Base-by-base conservation (phyloP, 2,888 invertebrate species). In the Drosophila rubida region DNA sequence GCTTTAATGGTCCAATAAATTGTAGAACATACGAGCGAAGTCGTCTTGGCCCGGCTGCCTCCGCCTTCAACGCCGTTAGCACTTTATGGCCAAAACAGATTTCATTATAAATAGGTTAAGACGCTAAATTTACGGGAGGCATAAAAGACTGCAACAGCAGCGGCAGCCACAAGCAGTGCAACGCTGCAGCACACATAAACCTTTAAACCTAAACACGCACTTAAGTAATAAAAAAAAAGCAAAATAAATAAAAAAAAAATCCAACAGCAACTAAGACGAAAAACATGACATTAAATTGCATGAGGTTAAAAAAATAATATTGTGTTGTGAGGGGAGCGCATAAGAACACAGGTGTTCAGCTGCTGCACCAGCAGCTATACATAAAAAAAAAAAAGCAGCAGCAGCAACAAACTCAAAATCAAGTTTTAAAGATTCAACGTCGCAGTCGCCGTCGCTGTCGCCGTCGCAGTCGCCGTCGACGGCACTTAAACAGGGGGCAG, bases 211-310 rank as follows among this genome's bases (percentile, higher is more conserved):
- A 78, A 86, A 88, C 87, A 88, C 84, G 84, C 88, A 86, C 88
- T 88, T 85, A 85, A 83, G 87, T 76, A 86, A 87, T 87, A 87
- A 85, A 88, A 87, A 77, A 58, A 9, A 35, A 44, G 62, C 51
- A 55, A 39, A 45, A 66, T 41, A 68, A 61, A 42, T 35, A 54
- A 45, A 35, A 45, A 67, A 53, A 69, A 64, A 48, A 35, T 55
- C 48, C 66, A 74, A 74, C 74, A 79, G 68, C 86, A 71, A 83
- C 86, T 81, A 82, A 81, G 87, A 83, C 79, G 87, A 83, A 81
- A 81, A 83, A 83, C 87, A 84, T 84, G 88, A 88, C 88, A 84
- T 84, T 88, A 88, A 88, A 88, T 84, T 86, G 88, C 83, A 86
- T 75, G 88, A 72, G 88, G 86, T 67, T 80, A 76, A 74, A 79